A percentile compares a stretch with the other conserved stretches of the same genome.
Evolutionary conservation across 2,888 invertebrate species (phyloP).

Genomic region (Epistrophe eligans): DNA sequence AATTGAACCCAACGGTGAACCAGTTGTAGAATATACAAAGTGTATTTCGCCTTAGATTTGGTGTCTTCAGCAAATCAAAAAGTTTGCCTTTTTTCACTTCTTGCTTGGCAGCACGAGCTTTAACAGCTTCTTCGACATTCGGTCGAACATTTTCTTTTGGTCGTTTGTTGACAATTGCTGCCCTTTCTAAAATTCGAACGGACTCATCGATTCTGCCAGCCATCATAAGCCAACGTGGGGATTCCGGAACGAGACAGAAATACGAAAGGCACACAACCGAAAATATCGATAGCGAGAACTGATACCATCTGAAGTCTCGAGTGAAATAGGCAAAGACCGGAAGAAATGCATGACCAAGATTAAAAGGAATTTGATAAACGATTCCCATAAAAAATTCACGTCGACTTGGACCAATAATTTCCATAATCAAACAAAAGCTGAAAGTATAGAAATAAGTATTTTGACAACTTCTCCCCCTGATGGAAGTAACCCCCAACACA

Average conservation of each 20-base stretch:
- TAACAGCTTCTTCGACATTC: constrained; percentile 84
- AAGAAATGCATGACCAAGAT: constrained; percentile 87
- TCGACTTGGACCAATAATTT: constrained; percentile 84
- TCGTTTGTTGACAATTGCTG: constrained; percentile 85
- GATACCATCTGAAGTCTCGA: constrained; percentile 87
- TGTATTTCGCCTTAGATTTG: constrained; percentile 87
- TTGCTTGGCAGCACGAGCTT: constrained; percentile 76
- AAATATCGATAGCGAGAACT: constrained; percentile 87
- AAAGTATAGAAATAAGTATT: background rate
- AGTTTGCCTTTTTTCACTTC: constrained; percentile 83
- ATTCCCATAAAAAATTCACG: constrained; percentile 80
- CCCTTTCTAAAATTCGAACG: constrained; percentile 85
- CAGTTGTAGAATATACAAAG: constrained; percentile 84
- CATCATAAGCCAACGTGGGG: constrained; percentile 90
- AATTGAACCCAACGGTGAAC: constrained; percentile 89
- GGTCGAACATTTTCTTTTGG: constrained; percentile 84
- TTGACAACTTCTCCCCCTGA: background rate
- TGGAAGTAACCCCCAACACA: too few relatives aligned
- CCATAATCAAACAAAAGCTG: constrained; percentile 88
- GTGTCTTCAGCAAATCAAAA: constrained; percentile 87
- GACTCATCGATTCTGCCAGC: constrained; percentile 87
- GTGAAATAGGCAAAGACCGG: constrained; percentile 80
- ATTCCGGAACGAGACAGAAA: constrained; percentile 89
- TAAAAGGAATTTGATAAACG: constrained; percentile 88
- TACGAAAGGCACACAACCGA: constrained; percentile 86